Base-by-base conservation (phyloP, 1,140 invertebrate genomes). In the Tetramorium parvispinum region DNA sequence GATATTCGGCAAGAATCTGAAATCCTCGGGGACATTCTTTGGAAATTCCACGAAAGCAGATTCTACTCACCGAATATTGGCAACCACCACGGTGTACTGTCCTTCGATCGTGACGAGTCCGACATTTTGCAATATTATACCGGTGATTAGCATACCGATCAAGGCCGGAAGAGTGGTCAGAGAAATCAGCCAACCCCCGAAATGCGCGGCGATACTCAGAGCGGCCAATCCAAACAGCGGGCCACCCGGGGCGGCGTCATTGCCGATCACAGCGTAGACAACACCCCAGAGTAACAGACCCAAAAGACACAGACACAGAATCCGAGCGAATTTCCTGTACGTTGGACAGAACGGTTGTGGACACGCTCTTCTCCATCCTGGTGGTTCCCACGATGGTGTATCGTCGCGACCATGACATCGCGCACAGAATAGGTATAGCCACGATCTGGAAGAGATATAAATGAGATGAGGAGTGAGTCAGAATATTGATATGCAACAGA, bases 91-190 rank as follows among this genome's bases (percentile, higher is more conserved):
- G 32, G 94, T 89, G 92, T 97, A 97, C 40, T 95, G 94, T 1
- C 96, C 96, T 81, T 97, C 96, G 91, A 98, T 97, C 91, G 96
- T 94, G 27, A 98, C 96, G 90, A 97, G 96, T n/a, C 97, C 97
- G 16, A 97, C 94, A 93, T 98, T 98, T 93, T 97, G 97, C 91
- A 98, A 96, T 16, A 98, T 88, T 49, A 98, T 96, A 78, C 98
- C 98, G 32, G 97, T 97, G 82, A 98, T 91, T 11, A 98, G 96
- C 98, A 98, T 98, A 18, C 98, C 98, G 89, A 98, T 97, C 0
- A 99, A 95, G 0, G 98, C 96, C 8, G 98, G 98, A 85, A 99
- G 94, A 3, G 97, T 97, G n/a, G 97, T 96, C 43, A 98, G 94
- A 37, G 97, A 97, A 85, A 97, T 94, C 6, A 98, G 89, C 96